Evolutionary conservation across 1,140 invertebrate genomes (phyloP), one percentile per base, ranked within the genome.

Genomic region (Thaumatotibia leucotreta): DNA sequence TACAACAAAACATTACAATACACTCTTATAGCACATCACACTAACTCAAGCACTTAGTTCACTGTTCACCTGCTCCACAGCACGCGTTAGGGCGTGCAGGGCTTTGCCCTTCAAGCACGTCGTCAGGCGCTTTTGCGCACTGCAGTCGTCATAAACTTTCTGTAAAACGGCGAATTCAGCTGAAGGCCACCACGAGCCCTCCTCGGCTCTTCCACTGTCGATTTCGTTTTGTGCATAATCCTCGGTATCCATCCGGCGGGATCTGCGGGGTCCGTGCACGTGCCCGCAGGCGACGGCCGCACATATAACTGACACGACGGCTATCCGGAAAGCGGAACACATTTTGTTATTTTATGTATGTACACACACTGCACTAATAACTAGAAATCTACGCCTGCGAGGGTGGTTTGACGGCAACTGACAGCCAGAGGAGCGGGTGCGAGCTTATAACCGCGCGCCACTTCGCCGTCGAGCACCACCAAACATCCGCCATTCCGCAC

Each of bases 141-240:
- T 92, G 82, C 93, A 93, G 72, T 93, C 92, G 63, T 93, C 92
- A 69, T 93, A 93, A 58, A 93, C 88, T 77, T 93, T 92, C 67
- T 92, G 90, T 73, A 92, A 79, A 70, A 93, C 83, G 45, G 82
- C 76, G 64, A 93, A 91, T 24, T 93, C 92, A 1, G 92, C 87
- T 11, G 88, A 80, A 23, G 89, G 88, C 91, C 89, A 91, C 91
- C 90, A 91, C 20, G 83, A 87, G 67, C 75, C 86, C 64, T 92
- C 91, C n/a, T 91, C 89, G 35, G 88, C 84, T 79, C 91, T 81
- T 27, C 88, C 82, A 74, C 84, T 91, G 66, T 91, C 89, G 22
- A 91, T 80, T 87, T 91, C 89, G 69, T 91, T 91, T 49, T 84
- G 84, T 65, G 72, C 68, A 39, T 81, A 81, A 68, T 87, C 82